Base-by-base conservation (phyloP, 2,888 invertebrate genomes). In the Yponomeuta sedellus region DNA sequence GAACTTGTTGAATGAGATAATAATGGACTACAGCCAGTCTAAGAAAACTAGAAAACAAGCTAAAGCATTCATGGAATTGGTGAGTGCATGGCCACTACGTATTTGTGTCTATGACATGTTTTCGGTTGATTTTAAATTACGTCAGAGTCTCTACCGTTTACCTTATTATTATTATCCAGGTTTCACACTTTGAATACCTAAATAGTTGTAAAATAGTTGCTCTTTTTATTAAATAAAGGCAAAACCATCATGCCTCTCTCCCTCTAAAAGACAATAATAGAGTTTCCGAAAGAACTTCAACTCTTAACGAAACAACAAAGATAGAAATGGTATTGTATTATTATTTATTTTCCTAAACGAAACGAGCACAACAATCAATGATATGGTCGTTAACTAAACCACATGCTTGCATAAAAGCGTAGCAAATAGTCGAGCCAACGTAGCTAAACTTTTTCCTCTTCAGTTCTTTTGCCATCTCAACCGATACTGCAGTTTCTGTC, bases 341-440 rank as follows among this genome's bases (percentile, higher is more conserved):
- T 52, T 3, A 52, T 52, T 52, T 52, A 52, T 12, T 52, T 16
- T 12, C 16, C 5, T 52, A 5, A 52, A 3, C 44, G 16, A 16
- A 16, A 52, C 66, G 44, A 71, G 72, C 75, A 62, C 77, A 66
- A 77, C 89, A 89, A 62, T 70, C 73, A 59, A 67, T 58, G 59
- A 82, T 68, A 70, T 90, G 90, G 69, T 89, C 89, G 77, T 88
- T 82, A 2, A 90, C 81, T 69, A 90, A 76, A 16, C 90, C 90
- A 78, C 88, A 84, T 58, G 89, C 89, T 77, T 90, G 89, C 89
- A 89, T 89, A 71, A 87, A 89, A 59, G 89, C 84, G 75, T 89
- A 89, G 72, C 88, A 88, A 73, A 79, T 85, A 40, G 79, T 89
- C 34, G 86, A 70, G 0, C 89, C 89, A 19, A 89, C 80, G 78